These are phyloP conservation scores for Polypedilum vanderplanki DNA, from an alignment of 1,140 invertebrate genomes.

Conservation along the genomic window DNA sequence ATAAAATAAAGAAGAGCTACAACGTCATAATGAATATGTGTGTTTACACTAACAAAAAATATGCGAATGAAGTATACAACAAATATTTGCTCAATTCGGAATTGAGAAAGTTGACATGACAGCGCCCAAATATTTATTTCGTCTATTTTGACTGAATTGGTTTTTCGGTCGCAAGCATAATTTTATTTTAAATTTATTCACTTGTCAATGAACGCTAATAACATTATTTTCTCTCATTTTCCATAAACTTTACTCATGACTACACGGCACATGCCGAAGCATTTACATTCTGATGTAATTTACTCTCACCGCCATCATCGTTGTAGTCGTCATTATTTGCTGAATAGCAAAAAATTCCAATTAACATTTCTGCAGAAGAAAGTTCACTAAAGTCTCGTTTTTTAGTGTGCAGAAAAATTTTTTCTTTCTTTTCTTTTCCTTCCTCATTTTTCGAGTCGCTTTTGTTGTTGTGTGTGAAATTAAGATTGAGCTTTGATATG, in stretches of 20 bases:
- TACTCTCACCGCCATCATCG: neutral
- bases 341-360: conserved; percentile 1
- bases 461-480: no score
- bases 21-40: no score
- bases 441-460: neutral
- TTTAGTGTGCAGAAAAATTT: neutral
- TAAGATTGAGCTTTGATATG: no score
- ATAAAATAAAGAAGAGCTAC: no score
- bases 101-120: neutral
- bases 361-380: conserved; percentile 19
- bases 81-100: neutral
- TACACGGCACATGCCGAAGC: neutral
- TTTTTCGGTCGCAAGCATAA: neutral
- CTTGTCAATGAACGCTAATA: neutral
- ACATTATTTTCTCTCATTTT: neutral
- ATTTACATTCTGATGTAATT: conserved; percentile 14
- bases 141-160: neutral
- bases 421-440: neutral
- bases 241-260: neutral
- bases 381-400: neutral
- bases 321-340: neutral
- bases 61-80: neutral
- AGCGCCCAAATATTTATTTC: neutral
- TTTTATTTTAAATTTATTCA: neutral
- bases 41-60: no score